Conservation (phyloP, 2,797 vertebrate species). For the Orientallactaga sibirica region DNA sequence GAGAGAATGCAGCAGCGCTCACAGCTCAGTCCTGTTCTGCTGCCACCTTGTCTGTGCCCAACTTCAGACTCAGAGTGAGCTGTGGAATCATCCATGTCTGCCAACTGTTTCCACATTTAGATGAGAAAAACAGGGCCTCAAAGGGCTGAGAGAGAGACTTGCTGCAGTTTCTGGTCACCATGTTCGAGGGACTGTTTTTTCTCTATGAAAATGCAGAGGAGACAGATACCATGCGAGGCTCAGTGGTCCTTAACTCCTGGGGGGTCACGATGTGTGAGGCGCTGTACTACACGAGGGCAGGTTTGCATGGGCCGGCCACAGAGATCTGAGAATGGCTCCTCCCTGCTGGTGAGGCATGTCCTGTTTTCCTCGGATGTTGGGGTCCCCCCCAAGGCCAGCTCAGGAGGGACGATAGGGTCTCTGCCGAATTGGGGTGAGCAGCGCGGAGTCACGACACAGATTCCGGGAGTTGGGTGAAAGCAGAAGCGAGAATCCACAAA, state of each 20-base stretch:
- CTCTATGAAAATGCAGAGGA: neutral
- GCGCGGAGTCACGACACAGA: too few species aligned
- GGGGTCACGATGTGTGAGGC: neutral
- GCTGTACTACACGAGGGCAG: neutral
- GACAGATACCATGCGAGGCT: neutral
- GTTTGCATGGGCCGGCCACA: neutral
- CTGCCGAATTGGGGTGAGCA: too few species aligned
- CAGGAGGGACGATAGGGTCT: too few species aligned
- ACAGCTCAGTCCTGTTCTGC: too few species aligned
- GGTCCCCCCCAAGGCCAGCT: too few species aligned
- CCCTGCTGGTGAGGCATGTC: neutral
- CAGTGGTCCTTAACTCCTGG: neutral
- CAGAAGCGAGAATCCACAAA: too few species aligned
- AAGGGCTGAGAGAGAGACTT: neutral
- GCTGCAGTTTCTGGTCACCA: neutral
- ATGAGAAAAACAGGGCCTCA: neutral
- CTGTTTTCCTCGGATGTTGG: neutral
- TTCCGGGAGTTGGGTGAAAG: too few species aligned
- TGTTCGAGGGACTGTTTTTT: neutral
- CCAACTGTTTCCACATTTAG: neutral
- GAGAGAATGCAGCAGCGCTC: too few species aligned
- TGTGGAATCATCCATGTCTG: neutral
- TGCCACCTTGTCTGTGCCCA: too few species aligned
- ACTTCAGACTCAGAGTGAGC: too few species aligned
- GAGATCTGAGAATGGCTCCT: neutral